Evolutionary conservation across 2,797 vertebrate genomes (phyloP).

Genomic region (Crypturellus tataupa): DNA sequence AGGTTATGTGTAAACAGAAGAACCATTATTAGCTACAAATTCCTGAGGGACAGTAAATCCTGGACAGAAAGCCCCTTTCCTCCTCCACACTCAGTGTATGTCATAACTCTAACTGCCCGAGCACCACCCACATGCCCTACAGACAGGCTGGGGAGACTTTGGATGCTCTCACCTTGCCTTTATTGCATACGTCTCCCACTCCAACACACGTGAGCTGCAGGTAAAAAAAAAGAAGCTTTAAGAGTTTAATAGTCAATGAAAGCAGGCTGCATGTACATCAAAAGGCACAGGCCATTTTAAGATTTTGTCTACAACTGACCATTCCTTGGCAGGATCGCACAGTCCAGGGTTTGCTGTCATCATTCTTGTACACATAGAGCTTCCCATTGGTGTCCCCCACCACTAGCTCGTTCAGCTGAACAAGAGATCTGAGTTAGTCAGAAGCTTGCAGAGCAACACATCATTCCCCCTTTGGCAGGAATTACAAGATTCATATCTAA

Average conservation of each 20-base stretch:
- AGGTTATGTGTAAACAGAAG: neutral
- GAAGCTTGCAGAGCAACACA: neutral
- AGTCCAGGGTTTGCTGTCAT: constrained; percentile 92
- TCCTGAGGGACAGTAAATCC: neutral
- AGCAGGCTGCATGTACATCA: neutral
- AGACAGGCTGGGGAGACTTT: neutral
- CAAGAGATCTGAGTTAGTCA: neutral
- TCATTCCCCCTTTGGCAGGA: neutral
- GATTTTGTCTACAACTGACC: constrained; percentile 82
- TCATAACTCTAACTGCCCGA: neutral
- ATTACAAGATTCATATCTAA: neutral
- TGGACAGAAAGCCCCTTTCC: neutral
- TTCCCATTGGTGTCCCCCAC: constrained; percentile 95
- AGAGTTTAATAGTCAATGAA: neutral
- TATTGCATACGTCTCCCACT: constrained; percentile 95
- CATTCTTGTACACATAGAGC: constrained; percentile 93
- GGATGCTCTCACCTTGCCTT: constrained; percentile 89
- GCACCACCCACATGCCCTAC: neutral
- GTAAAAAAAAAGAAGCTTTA: constrained; percentile 20
- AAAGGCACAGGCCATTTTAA: neutral
- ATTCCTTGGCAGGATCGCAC: constrained; percentile 92
- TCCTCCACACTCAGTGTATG: neutral
- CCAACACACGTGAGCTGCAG: constrained; percentile 94
- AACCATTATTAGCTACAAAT: neutral
- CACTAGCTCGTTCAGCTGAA: constrained; percentile 93